Base-by-base conservation (phyloP, 2,888 invertebrate species). In the Trimorus sp. region DNA sequence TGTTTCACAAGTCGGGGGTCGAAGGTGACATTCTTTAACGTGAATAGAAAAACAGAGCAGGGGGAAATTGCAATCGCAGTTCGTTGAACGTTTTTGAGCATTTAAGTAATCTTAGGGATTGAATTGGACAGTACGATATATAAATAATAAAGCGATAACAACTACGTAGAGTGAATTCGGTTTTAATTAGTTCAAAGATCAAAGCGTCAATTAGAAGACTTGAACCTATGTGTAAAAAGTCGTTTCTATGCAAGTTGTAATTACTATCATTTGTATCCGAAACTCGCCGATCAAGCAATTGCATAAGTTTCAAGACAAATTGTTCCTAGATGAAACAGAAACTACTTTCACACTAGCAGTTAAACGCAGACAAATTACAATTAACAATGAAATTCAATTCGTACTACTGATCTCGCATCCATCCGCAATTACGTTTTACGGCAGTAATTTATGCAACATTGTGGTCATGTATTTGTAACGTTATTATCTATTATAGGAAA, bases 401-500 rank as follows among this genome's bases (percentile, higher is more conserved):
- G 38, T 75, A 60, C 16, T 62, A 48, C 11, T 76, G 49, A 76
- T 71, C 42, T 69, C 51, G 48, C 62, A 69, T 70, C 40, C 58
- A 63, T 77, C 45, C 45, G 11, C 69, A 62, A 63, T 60, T 48
- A 49, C 14, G 48, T 69, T 70, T 45, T 73, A 48, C 49, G 15
- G 58, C 51, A 60, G 62, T 73, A 65, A 79, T 73, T 79, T 66
- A 68, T 54, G 38, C 48, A 59, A 62, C 56, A 74, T 58, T 69
- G 48, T 69, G 73, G 58, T 79, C 68, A 68, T 68, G 62, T 79
- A 74, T 74, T 79, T 79, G 68, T 74, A 79, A 66, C 9, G 12
- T 68, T 54, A 71, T 71, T 38, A 71, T 62, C 26, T 73, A 74
- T 0, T 49, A 62, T 74, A 73, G 37, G 37, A 14, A 79, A 62